Percentiles rank a stretch among this genome's conserved stretches.
Conservation (phyloP, 2,113 vertebrate species). For the Bettongia penicillata region DNA sequence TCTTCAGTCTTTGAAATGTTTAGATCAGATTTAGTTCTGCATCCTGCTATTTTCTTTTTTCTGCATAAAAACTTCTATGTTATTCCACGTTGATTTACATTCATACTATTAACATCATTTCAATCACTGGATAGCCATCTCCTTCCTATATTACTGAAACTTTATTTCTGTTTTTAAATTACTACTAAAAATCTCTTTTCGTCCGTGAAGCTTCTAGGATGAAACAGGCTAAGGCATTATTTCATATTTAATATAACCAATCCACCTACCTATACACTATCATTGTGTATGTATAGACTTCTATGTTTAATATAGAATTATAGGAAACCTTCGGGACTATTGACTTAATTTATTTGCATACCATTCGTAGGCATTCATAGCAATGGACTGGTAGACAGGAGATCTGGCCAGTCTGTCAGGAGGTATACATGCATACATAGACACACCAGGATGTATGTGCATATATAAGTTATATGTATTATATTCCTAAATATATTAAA, state of each 20-base stretch:
- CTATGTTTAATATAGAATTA: background rate
- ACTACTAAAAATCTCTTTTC: background rate
- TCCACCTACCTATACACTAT: background rate
- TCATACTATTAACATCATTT: accelerated
- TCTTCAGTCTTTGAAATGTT: background rate
- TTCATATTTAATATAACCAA: background rate
- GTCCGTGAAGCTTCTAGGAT: background rate
- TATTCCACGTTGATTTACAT: too few species aligned
- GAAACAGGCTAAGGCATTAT: background rate
- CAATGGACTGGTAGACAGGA: background rate
- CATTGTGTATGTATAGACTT: background rate
- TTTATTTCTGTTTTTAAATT: background rate
- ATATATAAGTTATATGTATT: background rate
- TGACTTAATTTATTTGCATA: background rate
- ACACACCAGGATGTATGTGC: background rate
- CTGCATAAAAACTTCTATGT: background rate
- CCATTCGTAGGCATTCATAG: background rate
- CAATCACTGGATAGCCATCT: background rate
- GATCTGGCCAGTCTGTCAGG: background rate
- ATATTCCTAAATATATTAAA: background rate
- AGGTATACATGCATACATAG: background rate
- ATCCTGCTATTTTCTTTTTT: background rate
- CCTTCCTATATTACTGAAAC: accelerated
- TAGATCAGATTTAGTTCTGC: background rate
- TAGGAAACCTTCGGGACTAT: background rate